Evolutionary conservation across 2,888 invertebrate species (phyloP).

Genomic region (Papilio gigon): DNA sequence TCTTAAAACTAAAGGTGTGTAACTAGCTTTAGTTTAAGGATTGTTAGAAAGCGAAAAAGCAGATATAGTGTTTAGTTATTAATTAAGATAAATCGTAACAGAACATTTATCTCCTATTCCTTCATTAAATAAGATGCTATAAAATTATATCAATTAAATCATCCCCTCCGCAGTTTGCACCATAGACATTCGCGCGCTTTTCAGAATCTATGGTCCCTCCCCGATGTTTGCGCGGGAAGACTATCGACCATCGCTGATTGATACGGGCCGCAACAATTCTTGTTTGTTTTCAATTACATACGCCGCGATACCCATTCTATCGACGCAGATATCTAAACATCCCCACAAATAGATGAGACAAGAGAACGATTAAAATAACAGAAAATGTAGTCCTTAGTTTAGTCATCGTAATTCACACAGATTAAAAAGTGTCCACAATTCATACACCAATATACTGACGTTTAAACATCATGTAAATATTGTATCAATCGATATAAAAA

Average conservation of each 20-base stretch:
- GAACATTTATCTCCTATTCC: too few species aligned
- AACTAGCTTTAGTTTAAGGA: too few species aligned
- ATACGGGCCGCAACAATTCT: slow-evolving; percentile 77
- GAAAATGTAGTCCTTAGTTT: not conserved
- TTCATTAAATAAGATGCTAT: slow-evolving; percentile 4
- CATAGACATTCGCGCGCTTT: slow-evolving; percentile 19
- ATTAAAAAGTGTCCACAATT: too few species aligned
- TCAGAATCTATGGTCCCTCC: slow-evolving; percentile 44
- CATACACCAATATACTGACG: too few species aligned
- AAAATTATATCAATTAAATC: slow-evolving; percentile 20
- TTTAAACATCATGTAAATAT: too few species aligned
- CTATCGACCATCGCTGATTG: slow-evolving; percentile 67
- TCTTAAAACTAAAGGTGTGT: too few species aligned
- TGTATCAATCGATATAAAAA: too few species aligned
- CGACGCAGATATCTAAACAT: slow-evolving; percentile 17
- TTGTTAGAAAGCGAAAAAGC: too few species aligned
- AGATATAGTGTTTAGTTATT: too few species aligned
- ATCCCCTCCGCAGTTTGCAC: not conserved
- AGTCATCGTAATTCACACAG: too few species aligned
- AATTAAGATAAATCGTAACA: too few species aligned
- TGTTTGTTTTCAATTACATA: slow-evolving; percentile 80
- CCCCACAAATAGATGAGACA: slow-evolving; percentile 35
- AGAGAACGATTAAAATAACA: not conserved
- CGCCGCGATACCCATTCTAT: slow-evolving; percentile 50
- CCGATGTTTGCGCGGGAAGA: slow-evolving; percentile 56